Conservation (phyloP, 2,888 invertebrate genomes). For the Ferrisia virgata region DNA sequence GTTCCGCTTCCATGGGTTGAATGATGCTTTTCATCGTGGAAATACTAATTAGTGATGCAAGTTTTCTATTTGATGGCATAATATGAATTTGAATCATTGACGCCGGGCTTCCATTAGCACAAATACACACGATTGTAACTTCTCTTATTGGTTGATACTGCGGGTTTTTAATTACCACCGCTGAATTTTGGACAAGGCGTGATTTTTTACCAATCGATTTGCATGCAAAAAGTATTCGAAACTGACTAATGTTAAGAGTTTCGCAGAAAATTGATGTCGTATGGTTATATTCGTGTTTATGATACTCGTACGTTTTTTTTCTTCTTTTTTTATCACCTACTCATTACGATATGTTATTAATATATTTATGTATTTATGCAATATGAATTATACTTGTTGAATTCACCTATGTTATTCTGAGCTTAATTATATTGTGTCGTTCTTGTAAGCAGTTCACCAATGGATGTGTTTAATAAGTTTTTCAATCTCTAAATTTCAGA, state of each 20-base stretch:
- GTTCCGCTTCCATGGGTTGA: background rate
- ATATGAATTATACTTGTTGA: background rate
- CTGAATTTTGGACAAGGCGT: background rate
- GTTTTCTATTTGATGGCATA: background rate
- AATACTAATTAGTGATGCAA: background rate
- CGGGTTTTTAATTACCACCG: background rate
- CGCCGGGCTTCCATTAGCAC: background rate
- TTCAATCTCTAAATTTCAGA: constrained; percentile 32
- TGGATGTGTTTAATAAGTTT: background rate
- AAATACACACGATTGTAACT: background rate
- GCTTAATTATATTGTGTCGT: background rate
- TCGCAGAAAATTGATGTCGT: background rate
- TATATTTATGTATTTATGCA: background rate
- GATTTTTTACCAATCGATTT: background rate
- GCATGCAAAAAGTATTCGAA: background rate
- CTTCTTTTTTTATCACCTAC: background rate
- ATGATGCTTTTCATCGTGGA: background rate
- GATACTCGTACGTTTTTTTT: background rate
- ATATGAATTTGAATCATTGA: background rate
- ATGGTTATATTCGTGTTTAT: background rate
- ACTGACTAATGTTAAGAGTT: background rate
- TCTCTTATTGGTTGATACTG: background rate
- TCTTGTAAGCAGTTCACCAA: background rate
- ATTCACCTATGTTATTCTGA: background rate
- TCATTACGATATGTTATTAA: background rate